Conservation (phyloP, 2,797 vertebrate genomes). For the Neostethus bicornis region DNA sequence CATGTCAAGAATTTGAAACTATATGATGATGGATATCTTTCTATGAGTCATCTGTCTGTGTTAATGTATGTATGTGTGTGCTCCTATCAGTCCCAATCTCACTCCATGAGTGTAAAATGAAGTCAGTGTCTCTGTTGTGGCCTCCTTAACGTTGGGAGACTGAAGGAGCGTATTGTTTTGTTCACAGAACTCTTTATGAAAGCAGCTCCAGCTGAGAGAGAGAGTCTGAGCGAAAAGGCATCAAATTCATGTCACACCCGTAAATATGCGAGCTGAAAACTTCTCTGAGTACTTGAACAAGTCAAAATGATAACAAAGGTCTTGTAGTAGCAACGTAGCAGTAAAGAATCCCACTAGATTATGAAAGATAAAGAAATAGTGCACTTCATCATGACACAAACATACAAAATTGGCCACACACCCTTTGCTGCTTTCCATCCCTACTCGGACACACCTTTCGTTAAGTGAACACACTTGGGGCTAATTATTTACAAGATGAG, state of each 20-base stretch:
- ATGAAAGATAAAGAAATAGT: slow-evolving; percentile 7
- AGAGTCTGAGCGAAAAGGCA: slow-evolving; percentile 36
- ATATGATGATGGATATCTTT: slow-evolving; percentile 11
- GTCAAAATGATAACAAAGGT: slow-evolving; percentile 16
- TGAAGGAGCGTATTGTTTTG: slow-evolving; percentile 78
- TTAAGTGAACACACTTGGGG: slow-evolving; percentile 32
- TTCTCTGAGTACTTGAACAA: slow-evolving; percentile 20
- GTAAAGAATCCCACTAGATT: background rate
- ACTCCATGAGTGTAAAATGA: slow-evolving; percentile 71
- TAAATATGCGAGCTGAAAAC: slow-evolving; percentile 27
- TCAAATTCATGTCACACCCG: slow-evolving; percentile 51
- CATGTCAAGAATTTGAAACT: slow-evolving; percentile 47
- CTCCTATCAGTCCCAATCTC: slow-evolving; percentile 52
- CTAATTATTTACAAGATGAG: slow-evolving; percentile 57
- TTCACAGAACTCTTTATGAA: slow-evolving; percentile 74
- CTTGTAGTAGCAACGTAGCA: slow-evolving; percentile 25
- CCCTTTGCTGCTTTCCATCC: slow-evolving; percentile 35
- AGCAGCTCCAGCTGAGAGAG: slow-evolving; percentile 60
- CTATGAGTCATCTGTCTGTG: slow-evolving; percentile 25
- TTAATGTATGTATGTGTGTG: slow-evolving; percentile 34
- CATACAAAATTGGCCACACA: slow-evolving; percentile 21
- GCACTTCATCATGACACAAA: slow-evolving; percentile 11
- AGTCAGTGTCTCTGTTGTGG: slow-evolving; percentile 69
- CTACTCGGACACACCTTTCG: slow-evolving; percentile 57
- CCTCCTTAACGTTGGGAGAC: slow-evolving; percentile 71